A percentile compares a stretch with the other conserved stretches of the same genome.
Conservation (phyloP, 2,888 invertebrate genomes). For the Cerastis leucographa region DNA sequence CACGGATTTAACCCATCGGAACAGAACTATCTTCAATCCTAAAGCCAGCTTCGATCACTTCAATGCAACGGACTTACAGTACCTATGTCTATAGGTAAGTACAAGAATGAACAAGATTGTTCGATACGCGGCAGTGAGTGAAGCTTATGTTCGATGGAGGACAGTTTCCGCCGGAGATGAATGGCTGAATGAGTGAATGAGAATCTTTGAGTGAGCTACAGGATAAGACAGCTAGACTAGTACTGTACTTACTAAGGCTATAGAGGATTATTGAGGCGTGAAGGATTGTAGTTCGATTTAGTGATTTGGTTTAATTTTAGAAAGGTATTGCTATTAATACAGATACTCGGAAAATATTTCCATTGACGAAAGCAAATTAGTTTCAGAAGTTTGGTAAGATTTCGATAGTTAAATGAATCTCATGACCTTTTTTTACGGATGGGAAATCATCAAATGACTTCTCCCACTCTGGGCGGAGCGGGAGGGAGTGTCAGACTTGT, state of each 20-base stretch:
- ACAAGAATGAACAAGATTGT: constrained; percentile 46
- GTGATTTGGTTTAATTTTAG: constrained; percentile 6
- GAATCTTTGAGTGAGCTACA: constrained; percentile 52
- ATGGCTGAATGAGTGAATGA: constrained; percentile 59
- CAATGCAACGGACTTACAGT: constrained; percentile 6
- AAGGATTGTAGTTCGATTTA: constrained; percentile 29
- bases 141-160: constrained; percentile 46
- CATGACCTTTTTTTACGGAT: too few relatives aligned
- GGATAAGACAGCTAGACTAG: constrained; percentile 20
- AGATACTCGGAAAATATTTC: neutral
- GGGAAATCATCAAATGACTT: too few relatives aligned
- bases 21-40: constrained; percentile 1
- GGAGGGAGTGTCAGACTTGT: too few relatives aligned
- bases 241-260: constrained; percentile 10
- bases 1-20: neutral
- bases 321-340: neutral
- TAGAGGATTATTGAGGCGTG: constrained; percentile 18
- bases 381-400: too few relatives aligned
- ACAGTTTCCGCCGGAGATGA: constrained; percentile 61
- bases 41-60: neutral
- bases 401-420: too few relatives aligned
- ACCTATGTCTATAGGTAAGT: neutral
- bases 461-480: too few relatives aligned
- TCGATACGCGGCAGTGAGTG: constrained; percentile 50
- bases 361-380: neutral